These are phyloP conservation scores for Nasonia vitripennis DNA, from an alignment of 1,140 invertebrate genomes.

Conservation along the genomic window DNA sequence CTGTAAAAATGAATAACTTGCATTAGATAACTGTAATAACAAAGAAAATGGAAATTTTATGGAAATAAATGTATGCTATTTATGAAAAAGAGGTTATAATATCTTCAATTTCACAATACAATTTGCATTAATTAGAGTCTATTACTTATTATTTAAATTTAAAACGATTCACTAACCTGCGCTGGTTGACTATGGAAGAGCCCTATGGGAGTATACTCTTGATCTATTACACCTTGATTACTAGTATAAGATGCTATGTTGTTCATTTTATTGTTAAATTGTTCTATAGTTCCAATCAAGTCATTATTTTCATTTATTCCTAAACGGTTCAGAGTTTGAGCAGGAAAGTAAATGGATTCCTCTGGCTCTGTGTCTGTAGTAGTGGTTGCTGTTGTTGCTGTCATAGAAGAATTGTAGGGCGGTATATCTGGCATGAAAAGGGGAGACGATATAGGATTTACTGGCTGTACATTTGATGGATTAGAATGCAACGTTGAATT, in stretches of 20 bases:
- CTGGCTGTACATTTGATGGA: conserved; percentile 62
- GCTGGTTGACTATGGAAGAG: conserved; percentile 65
- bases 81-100: too few species aligned
- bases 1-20: conserved; percentile 31
- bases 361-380: neutral
- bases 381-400: conserved; percentile 42
- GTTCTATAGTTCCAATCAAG: conserved; percentile 69
- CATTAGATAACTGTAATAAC: neutral
- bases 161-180: conserved; percentile 27
- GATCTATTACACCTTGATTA: conserved; percentile 66
- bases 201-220: conserved; percentile 64
- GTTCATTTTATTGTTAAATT: conserved; percentile 65
- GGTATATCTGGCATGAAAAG: conserved; percentile 67
- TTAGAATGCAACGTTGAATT: conserved; percentile 57
- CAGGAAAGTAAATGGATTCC: conserved; percentile 69
- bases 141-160: neutral
- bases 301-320: conserved; percentile 72
- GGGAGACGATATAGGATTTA: conserved; percentile 65
- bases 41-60: too few species aligned
- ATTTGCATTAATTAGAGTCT: neutral
- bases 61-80: too few species aligned
- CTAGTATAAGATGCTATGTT: conserved; percentile 62
- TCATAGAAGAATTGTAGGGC: conserved; percentile 57
- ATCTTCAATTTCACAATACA: neutral
- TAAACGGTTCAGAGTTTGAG: conserved; percentile 67